These are phyloP conservation scores for Ciconia maguari DNA, from an alignment of 2,113 vertebrate species.

Conservation along the genomic window DNA sequence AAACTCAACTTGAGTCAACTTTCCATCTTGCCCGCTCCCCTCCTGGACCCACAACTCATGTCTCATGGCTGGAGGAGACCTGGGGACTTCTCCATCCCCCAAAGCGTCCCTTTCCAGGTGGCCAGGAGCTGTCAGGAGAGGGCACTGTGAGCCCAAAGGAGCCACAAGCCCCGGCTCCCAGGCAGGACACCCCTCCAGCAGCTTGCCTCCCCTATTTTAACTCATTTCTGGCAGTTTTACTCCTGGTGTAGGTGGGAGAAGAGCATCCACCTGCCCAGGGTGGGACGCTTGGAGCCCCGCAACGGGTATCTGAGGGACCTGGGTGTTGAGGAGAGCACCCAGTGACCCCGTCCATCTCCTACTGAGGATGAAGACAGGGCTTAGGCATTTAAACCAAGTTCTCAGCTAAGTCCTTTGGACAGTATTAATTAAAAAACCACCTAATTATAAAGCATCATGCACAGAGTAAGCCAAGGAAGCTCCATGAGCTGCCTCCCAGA, in stretches of 20 bases:
- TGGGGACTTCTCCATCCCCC: background rate
- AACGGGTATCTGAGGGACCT: background rate
- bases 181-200: background rate
- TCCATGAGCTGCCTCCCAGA: background rate
- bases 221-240: background rate
- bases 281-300: background rate
- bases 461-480: background rate
- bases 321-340: background rate
- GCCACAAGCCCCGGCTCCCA: too few relatives aligned
- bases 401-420: background rate
- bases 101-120: rapidly evolving
- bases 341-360: background rate
- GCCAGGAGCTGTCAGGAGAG: background rate
- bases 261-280: background rate
- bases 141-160: background rate
- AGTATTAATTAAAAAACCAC: background rate
- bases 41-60: rapidly evolving
- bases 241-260: background rate
- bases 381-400: too few relatives aligned
- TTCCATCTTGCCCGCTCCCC: rapidly evolving
- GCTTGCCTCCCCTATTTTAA: rapidly evolving
- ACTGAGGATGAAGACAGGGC: background rate
- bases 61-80: too few relatives aligned
- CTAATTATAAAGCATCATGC: rapidly evolving
- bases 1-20: background rate